These are phyloP conservation scores for Caenorhabditis panamensis DNA, from an alignment of 2,888 invertebrate genomes.

Conservation along the genomic window DNA sequence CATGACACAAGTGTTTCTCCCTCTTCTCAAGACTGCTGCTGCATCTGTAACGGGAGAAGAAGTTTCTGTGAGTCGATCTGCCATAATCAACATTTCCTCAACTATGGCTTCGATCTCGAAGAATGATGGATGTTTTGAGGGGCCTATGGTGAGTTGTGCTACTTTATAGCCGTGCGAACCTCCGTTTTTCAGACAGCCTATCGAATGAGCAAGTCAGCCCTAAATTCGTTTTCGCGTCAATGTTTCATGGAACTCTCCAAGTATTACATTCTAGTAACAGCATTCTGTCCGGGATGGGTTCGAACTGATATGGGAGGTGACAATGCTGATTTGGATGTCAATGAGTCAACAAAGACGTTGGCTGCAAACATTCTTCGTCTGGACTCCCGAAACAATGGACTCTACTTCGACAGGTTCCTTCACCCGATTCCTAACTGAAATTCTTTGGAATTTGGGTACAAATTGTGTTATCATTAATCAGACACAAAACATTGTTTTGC, in stretches of 20 bases:
- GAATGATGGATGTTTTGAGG: conserved; percentile 58
- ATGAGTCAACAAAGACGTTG: conserved; percentile 42
- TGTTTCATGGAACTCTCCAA: conserved; percentile 59
- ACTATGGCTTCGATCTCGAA: conserved; percentile 64
- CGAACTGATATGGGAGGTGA: conserved; percentile 74
- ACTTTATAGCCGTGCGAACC: too few relatives aligned
- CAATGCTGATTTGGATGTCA: conserved; percentile 58
- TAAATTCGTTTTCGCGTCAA: conserved; percentile 69
- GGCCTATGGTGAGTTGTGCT: conserved; percentile 47
- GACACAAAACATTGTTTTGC: too few relatives aligned
- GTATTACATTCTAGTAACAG: conserved; percentile 56
- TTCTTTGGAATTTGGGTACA: background rate
- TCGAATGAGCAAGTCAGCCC: conserved; percentile 67
- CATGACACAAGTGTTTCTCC: conserved; percentile 58
- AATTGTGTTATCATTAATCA: too few relatives aligned
- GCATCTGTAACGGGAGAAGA: conserved; percentile 6
- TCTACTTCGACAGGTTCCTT: conserved; percentile 44
- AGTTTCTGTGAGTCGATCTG: conserved; percentile 57
- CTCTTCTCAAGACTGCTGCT: conserved; percentile 59
- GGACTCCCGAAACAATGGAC: conserved; percentile 38
- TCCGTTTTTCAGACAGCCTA: conserved; percentile 25
- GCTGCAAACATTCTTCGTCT: conserved; percentile 42
- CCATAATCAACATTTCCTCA: conserved; percentile 71
- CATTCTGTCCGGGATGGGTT: conserved; percentile 74
- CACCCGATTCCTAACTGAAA: conserved; percentile 46